Conservation (phyloP, 2,797 vertebrate species). For the Agapornis canus region DNA sequence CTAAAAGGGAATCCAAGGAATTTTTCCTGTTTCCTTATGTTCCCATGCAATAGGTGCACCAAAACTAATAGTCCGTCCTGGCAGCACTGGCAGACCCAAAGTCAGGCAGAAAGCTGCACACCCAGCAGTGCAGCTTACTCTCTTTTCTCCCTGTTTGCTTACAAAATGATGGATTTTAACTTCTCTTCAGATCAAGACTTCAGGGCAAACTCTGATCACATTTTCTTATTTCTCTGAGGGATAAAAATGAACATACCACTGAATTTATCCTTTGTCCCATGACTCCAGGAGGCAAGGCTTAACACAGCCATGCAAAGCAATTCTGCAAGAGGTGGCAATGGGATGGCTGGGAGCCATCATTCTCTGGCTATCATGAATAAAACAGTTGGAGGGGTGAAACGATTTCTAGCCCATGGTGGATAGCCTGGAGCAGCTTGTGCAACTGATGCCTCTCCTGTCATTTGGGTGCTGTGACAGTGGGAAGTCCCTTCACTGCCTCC, state of each 20-base stretch:
- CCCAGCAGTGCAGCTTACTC: not conserved
- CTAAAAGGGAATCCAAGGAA: conserved; percentile 1
- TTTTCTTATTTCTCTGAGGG: not conserved
- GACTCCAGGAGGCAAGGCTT: not conserved
- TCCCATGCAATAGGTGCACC: not conserved
- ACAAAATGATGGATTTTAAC: not conserved
- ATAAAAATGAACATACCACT: not conserved
- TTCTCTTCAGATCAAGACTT: not conserved
- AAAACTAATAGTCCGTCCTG: not conserved
- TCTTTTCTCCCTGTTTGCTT: not conserved
- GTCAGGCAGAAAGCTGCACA: not conserved
- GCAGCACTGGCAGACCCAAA: not conserved
- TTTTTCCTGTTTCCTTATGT: not conserved
- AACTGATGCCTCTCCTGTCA: not conserved
- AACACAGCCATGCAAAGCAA: not conserved
- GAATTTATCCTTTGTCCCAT: not conserved
- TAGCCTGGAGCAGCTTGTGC: not conserved
- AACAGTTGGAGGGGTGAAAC: accelerated
- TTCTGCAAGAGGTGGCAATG: not conserved
- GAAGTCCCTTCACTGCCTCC: not conserved
- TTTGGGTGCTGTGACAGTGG: not conserved
- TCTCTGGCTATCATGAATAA: not conserved
- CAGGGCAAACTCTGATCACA: not conserved
- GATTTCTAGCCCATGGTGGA: not conserved
- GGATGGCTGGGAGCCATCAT: accelerated